phyloP scores from a whole-genome alignment of 1,140 invertebrate species.

The Epicauta chinensis region DNA sequence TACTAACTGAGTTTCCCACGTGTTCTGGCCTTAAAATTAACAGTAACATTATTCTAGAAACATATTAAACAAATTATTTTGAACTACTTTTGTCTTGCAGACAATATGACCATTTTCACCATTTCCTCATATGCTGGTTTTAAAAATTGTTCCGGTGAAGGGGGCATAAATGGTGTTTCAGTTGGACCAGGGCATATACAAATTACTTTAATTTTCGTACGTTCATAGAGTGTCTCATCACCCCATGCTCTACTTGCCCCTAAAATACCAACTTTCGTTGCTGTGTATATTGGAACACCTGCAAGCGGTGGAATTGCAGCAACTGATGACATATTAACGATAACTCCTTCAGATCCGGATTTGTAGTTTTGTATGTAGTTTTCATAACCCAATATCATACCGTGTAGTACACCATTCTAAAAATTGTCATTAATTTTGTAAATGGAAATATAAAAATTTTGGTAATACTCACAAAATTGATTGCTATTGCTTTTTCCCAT shows the following conservation, averaged over 20 bases:
- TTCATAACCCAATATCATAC: slow-evolving; percentile 26
- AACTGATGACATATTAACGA: slow-evolving; percentile 29
- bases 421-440: not conserved
- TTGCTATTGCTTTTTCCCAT: slow-evolving; percentile 44
- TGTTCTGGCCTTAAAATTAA: no score
- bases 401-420: slow-evolving; percentile 29
- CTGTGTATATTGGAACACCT: slow-evolving; percentile 27
- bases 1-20: no score
- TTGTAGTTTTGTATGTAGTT: slow-evolving; percentile 29
- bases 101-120: not conserved
- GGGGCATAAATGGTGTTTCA: slow-evolving; percentile 24
- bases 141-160: slow-evolving; percentile 4
- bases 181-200: slow-evolving; percentile 39
- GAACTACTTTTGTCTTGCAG: no score
- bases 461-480: slow-evolving; percentile 45
- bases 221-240: slow-evolving; percentile 16
- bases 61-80: not conserved
- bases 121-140: slow-evolving; percentile 6
- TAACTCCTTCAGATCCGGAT: slow-evolving; percentile 25
- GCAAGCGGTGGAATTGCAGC: slow-evolving; percentile 14
- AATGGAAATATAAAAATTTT: not conserved
- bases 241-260: slow-evolving; percentile 26
- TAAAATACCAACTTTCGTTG: slow-evolving; percentile 27
- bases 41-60: not conserved
- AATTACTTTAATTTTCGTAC: slow-evolving; percentile 35